These are phyloP conservation scores for Oreohelix idahoensis DNA, from an alignment of 1,140 invertebrate species.

Conservation along the genomic window DNA sequence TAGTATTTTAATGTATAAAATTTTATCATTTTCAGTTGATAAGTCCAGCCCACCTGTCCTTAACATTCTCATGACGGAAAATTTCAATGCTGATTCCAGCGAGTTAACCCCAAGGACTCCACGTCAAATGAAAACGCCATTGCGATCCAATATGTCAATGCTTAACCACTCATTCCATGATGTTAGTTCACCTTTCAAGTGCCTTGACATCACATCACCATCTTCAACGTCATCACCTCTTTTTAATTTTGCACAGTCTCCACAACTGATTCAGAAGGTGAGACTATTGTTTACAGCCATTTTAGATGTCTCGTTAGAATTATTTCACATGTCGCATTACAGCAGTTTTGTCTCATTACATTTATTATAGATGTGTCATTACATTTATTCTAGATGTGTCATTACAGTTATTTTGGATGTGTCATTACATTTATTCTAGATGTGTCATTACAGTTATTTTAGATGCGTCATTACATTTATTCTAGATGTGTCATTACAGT, in stretches of 20 bases:
- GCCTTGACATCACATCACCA: conserved; percentile 1
- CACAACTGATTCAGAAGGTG: conserved; percentile 26
- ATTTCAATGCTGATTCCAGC: background rate
- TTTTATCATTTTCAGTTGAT: background rate
- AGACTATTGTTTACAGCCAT: no score
- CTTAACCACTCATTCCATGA: background rate
- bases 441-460: no score
- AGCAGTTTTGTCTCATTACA: no score
- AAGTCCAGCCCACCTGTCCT: background rate
- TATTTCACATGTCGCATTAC: no score
- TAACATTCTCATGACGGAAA: background rate
- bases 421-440: no score
- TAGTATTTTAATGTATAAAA: no score
- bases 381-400: no score
- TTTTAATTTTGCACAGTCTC: conserved; percentile 4
- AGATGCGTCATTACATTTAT: no score
- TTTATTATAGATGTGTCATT: no score
- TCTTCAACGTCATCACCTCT: conserved; percentile 8
- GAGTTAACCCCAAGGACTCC: background rate
- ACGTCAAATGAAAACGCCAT: background rate
- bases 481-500: no score
- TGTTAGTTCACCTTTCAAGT: background rate
- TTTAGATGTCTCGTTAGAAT: no score
- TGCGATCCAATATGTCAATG: background rate
- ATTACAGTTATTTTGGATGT: no score